Conservation (phyloP, 2,888 invertebrate species). For the Agonopterix subpropinquella region DNA sequence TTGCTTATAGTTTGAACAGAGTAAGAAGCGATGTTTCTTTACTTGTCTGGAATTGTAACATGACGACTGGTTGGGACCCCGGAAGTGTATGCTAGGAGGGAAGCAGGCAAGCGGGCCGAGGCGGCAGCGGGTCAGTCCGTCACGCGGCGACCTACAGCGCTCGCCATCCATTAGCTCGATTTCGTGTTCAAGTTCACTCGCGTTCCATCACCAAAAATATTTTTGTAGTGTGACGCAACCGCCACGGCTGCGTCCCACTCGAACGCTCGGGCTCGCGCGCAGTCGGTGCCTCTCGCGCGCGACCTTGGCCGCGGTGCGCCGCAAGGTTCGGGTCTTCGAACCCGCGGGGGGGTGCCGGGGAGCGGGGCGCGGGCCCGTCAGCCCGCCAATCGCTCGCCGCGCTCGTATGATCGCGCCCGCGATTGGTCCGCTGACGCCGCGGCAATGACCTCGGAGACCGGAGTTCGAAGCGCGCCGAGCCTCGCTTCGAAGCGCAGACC, state of each 20-base stretch:
- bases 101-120: constrained; percentile 42
- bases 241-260: constrained; percentile 58
- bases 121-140: constrained; percentile 62
- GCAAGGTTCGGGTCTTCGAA: constrained; percentile 91
- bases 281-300: constrained; percentile 71
- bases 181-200: constrained; percentile 74
- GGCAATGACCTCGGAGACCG: constrained; percentile 90
- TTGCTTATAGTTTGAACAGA: too few species aligned
- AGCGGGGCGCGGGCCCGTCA: constrained; percentile 53
- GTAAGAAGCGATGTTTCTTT: background rate
- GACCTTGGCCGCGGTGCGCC: constrained; percentile 90
- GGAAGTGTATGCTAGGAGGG: constrained; percentile 43
- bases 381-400: constrained; percentile 65
- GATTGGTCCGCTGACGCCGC: constrained; percentile 75
- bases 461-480: constrained; percentile 87
- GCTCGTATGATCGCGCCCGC: constrained; percentile 62
- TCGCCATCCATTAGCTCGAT: constrained; percentile 65
- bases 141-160: constrained; percentile 61
- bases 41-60: constrained; percentile 3
- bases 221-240: constrained; percentile 74
- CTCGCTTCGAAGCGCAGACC: constrained; percentile 71
- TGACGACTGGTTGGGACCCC: constrained; percentile 15
- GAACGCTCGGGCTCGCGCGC: constrained; percentile 47
- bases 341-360: constrained; percentile 60
- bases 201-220: constrained; percentile 75